phyloP scores from a whole-genome alignment of 2,888 invertebrate species.

The Apocheima hispidaria region DNA sequence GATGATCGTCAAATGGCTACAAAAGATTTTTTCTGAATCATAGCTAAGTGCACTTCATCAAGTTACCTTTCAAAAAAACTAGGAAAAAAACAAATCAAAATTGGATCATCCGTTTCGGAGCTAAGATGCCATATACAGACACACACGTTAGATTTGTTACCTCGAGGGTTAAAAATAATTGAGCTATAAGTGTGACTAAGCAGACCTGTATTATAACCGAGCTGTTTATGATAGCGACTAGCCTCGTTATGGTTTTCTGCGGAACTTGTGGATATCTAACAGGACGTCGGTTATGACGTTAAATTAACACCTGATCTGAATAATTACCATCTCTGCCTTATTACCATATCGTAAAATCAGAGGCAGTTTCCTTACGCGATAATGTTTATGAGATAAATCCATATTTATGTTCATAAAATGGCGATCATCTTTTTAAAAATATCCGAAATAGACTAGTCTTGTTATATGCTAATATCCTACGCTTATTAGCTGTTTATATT shows the following conservation, averaged over 20 bases:
- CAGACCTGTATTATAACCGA: background rate
- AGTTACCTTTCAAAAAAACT: too few species aligned
- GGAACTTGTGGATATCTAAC: constrained; percentile 50
- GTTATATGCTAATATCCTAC: constrained; percentile 43
- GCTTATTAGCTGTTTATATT: constrained; percentile 49
- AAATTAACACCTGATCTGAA: constrained; percentile 65
- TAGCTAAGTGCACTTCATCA: too few species aligned
- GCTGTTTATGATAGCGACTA: constrained; percentile 8
- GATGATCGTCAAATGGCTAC: too few species aligned
- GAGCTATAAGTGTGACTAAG: background rate
- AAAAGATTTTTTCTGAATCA: too few species aligned
- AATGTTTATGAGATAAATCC: constrained; percentile 29
- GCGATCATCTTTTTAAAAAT: constrained; percentile 34
- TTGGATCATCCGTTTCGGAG: too few species aligned
- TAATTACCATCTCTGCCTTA: constrained; percentile 20
- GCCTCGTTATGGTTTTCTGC: constrained; percentile 61
- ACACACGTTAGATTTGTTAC: too few species aligned
- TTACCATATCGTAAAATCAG: constrained; percentile 31
- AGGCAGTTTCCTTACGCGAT: constrained; percentile 31
- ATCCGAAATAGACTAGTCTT: constrained; percentile 38
- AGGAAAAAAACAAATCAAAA: too few species aligned
- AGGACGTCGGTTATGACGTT: constrained; percentile 58
- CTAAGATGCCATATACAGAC: too few species aligned
- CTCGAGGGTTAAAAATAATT: too few species aligned
- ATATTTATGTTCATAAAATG: constrained; percentile 34